Evolutionary conservation across 2,797 vertebrate genomes (phyloP).

Genomic region (Buphagus erythrorhynchus): DNA sequence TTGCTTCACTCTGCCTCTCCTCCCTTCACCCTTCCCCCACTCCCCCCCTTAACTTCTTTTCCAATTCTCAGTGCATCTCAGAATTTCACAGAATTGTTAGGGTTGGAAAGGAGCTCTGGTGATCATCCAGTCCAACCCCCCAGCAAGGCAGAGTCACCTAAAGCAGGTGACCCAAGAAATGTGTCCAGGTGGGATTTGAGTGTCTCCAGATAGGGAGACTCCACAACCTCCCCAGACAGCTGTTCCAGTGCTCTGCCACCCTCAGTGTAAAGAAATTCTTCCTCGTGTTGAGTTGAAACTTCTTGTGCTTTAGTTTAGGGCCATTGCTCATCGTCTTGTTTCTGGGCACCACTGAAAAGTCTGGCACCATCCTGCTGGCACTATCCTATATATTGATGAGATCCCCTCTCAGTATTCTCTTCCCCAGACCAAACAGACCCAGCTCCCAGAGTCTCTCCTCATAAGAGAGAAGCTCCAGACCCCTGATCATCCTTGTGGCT

Average conservation of each 20-base stretch:
- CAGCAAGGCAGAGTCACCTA: background rate
- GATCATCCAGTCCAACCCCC: background rate
- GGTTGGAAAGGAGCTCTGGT: background rate
- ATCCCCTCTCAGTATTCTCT: too few relatives aligned
- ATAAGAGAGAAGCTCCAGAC: background rate
- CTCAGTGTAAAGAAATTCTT: background rate
- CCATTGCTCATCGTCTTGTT: fast-evolving
- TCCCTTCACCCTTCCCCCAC: too few relatives aligned
- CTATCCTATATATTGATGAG: background rate
- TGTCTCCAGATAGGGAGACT: fast-evolving
- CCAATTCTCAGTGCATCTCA: background rate
- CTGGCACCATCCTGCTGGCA: background rate
- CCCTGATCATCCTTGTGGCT: background rate
- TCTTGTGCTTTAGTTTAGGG: background rate
- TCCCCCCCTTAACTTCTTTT: background rate
- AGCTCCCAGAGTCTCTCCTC: background rate
- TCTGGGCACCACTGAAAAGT: background rate
- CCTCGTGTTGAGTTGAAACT: background rate
- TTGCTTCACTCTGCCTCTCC: background rate
- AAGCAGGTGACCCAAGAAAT: background rate
- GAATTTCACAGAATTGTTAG: background rate
- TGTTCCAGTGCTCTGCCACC: background rate
- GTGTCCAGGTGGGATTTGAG: fast-evolving
- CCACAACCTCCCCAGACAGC: fast-evolving
- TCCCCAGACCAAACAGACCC: background rate